Percentiles rank a stretch among this genome's conserved stretches.
Conservation (phyloP, 2,113 vertebrate genomes). For the Eolophus roseicapilla region DNA sequence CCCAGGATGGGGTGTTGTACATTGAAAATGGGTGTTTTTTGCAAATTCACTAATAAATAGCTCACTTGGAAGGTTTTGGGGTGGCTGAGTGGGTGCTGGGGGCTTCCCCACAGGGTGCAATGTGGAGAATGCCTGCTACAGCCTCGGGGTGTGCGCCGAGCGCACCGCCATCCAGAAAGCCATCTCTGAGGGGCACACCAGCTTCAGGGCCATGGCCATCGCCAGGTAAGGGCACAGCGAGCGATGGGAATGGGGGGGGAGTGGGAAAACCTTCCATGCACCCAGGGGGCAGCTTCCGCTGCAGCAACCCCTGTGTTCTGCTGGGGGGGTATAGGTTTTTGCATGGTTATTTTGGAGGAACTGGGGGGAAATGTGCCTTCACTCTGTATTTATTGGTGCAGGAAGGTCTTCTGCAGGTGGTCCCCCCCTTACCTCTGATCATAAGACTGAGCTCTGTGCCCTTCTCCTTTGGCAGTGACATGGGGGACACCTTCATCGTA, state of each 20-base stretch:
- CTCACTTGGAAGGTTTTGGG: background rate
- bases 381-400: background rate
- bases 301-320: background rate
- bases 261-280: accelerated
- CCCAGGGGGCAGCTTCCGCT: background rate
- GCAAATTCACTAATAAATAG: background rate
- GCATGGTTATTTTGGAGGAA: background rate
- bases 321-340: background rate
- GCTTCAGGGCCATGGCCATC: constrained; percentile 88
- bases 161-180: constrained; percentile 87
- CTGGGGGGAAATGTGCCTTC: background rate
- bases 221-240: constrained; percentile 73
- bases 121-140: constrained; percentile 86
- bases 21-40: background rate
- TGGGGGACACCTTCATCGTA: constrained; percentile 79
- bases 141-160: constrained; percentile 87
- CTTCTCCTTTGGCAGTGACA: constrained; percentile 78
- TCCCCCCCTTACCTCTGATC: too few species aligned
- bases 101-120: constrained; percentile 83
- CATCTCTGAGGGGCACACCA: constrained; percentile 82
- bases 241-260: accelerated
- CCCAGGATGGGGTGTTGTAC: accelerated
- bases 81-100: background rate
- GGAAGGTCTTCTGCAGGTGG: background rate
- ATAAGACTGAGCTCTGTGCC: background rate